A percentile compares a stretch with the other conserved stretches of the same genome.
Evolutionary conservation across 2,888 invertebrate genomes (phyloP).

Genomic region (Spodoptera exigua): DNA sequence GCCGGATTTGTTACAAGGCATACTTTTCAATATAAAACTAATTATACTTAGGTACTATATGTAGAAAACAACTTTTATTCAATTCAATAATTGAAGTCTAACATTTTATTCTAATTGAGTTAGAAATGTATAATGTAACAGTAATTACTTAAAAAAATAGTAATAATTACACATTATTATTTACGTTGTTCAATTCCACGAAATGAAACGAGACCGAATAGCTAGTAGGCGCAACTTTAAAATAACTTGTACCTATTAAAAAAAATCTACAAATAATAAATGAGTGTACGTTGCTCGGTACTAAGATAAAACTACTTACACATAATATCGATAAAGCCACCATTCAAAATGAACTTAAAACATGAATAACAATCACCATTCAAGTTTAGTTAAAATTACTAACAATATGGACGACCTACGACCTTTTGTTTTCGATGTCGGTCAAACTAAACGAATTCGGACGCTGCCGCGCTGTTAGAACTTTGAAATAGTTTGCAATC

Average conservation of each 20-base stretch:
- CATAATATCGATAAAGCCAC: conserved; percentile 50
- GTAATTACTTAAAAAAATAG: too few relatives aligned
- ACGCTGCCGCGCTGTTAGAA: conserved; percentile 57
- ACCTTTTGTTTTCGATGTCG: conserved; percentile 60
- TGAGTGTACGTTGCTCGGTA: conserved; percentile 47
- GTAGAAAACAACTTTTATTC: too few relatives aligned
- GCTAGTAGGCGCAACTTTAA: conserved; percentile 5
- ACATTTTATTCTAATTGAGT: too few relatives aligned
- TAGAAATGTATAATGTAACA: too few relatives aligned
- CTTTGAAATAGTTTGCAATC: conserved; percentile 55
- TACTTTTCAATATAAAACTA: too few relatives aligned
- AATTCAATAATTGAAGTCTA: too few relatives aligned
- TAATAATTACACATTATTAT: too few relatives aligned
- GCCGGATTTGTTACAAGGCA: too few relatives aligned
- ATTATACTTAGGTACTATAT: too few relatives aligned
- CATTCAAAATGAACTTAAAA: conserved; percentile 53
- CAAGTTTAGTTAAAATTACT: conserved; percentile 59
- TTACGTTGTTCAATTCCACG: neutral
- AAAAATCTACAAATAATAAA: conserved; percentile 48
- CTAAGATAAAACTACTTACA: neutral
- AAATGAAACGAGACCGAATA: conserved; percentile 24
- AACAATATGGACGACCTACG: conserved; percentile 68
- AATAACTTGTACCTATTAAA: conserved; percentile 21
- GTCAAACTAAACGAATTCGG: conserved; percentile 65
- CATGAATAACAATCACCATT: conserved; percentile 59